These are phyloP conservation scores for Alectura lathami DNA, from an alignment of 2,113 vertebrate genomes.

Conservation along the genomic window DNA sequence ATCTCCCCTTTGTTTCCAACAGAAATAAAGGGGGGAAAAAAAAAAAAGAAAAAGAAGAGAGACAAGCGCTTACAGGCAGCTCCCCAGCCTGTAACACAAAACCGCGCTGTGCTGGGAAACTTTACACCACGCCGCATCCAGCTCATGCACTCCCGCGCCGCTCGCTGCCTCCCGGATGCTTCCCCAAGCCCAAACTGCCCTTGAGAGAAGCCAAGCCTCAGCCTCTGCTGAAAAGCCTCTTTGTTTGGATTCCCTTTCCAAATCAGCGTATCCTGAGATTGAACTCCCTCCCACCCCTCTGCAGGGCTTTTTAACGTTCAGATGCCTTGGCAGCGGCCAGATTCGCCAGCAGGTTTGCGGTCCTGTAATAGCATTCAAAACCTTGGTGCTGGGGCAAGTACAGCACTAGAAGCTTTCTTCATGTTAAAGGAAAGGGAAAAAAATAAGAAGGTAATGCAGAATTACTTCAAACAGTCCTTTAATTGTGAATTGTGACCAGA, in stretches of 20 bases:
- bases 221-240: slow-evolving; percentile 80
- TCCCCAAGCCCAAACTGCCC: slow-evolving; percentile 73
- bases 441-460: slow-evolving; percentile 9
- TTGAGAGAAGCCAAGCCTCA: slow-evolving; percentile 76
- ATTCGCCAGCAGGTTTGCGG: slow-evolving; percentile 73
- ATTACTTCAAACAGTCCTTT: slow-evolving; percentile 72
- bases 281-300: slow-evolving; percentile 77
- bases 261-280: slow-evolving; percentile 78
- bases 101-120: slow-evolving; percentile 63
- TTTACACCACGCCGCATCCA: slow-evolving; percentile 60
- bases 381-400: slow-evolving; percentile 45
- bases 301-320: slow-evolving; percentile 68
- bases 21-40: background rate
- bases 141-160: slow-evolving; percentile 64
- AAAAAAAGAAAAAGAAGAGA: background rate
- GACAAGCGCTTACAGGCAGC: slow-evolving; percentile 24
- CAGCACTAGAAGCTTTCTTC: slow-evolving; percentile 42
- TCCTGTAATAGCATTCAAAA: slow-evolving; percentile 62
- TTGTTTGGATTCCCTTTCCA: slow-evolving; percentile 80
- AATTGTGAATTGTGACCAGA: slow-evolving; percentile 65
- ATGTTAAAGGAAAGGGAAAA: background rate
- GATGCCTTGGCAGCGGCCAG: slow-evolving; percentile 70
- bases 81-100: slow-evolving; percentile 70
- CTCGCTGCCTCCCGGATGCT: slow-evolving; percentile 68
- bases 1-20: slow-evolving; percentile 8